Conservation (phyloP, 92 coral and sea anemone genomes). For the Porites rus region DNA sequence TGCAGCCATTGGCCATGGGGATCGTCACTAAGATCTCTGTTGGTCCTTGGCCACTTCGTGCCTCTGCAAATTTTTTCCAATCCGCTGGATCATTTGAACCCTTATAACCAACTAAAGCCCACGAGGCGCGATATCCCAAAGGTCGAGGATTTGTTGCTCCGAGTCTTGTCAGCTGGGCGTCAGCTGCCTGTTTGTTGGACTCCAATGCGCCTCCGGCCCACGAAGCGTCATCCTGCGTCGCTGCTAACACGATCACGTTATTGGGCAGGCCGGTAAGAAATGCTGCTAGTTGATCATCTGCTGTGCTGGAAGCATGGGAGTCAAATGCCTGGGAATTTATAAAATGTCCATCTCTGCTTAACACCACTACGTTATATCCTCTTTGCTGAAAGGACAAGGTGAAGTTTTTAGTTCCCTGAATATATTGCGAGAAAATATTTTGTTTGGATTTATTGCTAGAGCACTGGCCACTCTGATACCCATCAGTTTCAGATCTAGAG, state of each 20-base stretch:
- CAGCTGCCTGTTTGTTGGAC: neutral
- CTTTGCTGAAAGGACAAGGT: neutral
- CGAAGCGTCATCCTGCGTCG: neutral
- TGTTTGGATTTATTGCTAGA: too few species aligned
- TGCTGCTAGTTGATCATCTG: neutral
- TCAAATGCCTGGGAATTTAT: neutral
- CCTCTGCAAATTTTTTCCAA: neutral
- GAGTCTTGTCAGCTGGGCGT: neutral
- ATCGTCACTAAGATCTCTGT: slow-evolving; percentile 8
- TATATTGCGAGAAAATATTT: too few species aligned
- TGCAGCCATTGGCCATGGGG: neutral
- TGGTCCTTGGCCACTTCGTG: neutral
- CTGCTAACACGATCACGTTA: slow-evolving; percentile 2
- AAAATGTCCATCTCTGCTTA: neutral
- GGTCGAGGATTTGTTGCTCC: slow-evolving; percentile 16
- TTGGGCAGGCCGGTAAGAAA: neutral
- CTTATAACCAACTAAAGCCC: slow-evolving; percentile 18
- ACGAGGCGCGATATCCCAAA: neutral
- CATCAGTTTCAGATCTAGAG: too few species aligned
- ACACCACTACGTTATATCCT: neutral
- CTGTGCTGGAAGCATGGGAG: neutral
- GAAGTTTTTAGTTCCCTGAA: too few species aligned
- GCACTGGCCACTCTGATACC: too few species aligned
- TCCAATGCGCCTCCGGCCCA: neutral
- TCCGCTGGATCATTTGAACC: neutral